Conservation (phyloP, 2,113 vertebrate species). For the Eudorcas thomsonii region DNA sequence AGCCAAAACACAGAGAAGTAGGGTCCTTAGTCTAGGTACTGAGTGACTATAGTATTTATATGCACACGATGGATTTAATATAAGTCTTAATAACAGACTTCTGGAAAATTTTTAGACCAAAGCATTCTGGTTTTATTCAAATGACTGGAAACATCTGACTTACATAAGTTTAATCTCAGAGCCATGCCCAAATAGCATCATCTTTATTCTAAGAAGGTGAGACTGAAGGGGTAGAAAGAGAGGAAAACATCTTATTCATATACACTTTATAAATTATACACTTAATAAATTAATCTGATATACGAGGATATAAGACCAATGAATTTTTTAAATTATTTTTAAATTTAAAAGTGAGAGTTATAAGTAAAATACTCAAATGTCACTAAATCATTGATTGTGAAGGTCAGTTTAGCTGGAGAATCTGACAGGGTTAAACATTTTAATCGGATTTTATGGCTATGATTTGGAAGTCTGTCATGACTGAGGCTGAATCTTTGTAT, state of each 20-base stretch:
- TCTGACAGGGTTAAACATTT: not conserved
- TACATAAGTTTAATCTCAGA: not conserved
- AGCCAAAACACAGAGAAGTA: not conserved
- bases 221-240: not conserved
- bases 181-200: not conserved
- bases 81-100: not conserved
- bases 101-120: not conserved
- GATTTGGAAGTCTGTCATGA: not conserved
- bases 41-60: not conserved
- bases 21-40: not conserved
- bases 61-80: not conserved
- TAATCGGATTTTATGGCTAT: conserved; percentile 18
- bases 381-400: not conserved
- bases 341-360: not conserved
- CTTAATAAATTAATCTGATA: not conserved
- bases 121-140: not conserved
- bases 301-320: not conserved
- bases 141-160: not conserved
- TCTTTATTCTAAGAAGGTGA: not conserved
- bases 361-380: conserved; percentile 9
- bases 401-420: not conserved
- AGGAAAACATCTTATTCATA: not conserved
- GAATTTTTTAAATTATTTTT: not conserved
- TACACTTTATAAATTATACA: not conserved
- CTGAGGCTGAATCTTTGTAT: not conserved